phyloP scores from a whole-genome alignment of 2,797 vertebrate species.

The Clarias laeviceps region DNA sequence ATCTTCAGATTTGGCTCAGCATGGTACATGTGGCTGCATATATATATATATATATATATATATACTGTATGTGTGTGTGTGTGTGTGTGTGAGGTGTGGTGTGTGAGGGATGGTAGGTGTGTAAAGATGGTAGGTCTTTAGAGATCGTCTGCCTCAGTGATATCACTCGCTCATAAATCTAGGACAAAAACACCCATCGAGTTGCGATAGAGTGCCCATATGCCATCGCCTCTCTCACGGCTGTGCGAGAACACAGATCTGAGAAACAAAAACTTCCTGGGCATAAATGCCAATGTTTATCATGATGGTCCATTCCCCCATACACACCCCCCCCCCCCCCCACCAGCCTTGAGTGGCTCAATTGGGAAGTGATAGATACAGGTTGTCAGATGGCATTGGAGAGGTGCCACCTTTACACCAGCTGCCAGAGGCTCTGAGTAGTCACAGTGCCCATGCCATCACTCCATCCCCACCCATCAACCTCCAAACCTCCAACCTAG shows the following conservation, averaged over 20 bases:
- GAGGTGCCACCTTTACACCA: conserved; percentile 77
- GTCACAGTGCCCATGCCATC: conserved; percentile 67
- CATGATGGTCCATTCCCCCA: neutral
- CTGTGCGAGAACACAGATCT: neutral
- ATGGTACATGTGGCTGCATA: conserved; percentile 12
- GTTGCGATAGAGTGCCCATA: conserved; percentile 44
- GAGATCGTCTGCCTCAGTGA: conserved; percentile 28
- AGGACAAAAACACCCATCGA: conserved; percentile 45
- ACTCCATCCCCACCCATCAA: conserved; percentile 44
- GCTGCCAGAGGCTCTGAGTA: conserved; percentile 74
- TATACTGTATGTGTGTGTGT: neutral
- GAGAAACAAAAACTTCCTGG: neutral
- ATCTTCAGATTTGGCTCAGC: conserved; percentile 51
- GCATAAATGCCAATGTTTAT: conserved; percentile 1
- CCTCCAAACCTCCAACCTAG: conserved; percentile 51
- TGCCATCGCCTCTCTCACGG: neutral
- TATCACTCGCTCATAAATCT: conserved; percentile 54
- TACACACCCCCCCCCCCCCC: conserved; percentile 38
- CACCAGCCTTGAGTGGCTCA: conserved; percentile 73
- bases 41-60: neutral
- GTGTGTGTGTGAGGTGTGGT: conserved; percentile 39
- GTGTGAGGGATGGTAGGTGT: conserved; percentile 16
- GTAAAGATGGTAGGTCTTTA: conserved; percentile 8
- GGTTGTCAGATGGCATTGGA: conserved; percentile 82
- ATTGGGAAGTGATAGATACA: conserved; percentile 87